phyloP scores from a whole-genome alignment of 2,888 invertebrate species.

The Caenorhabditis sp. region DNA sequence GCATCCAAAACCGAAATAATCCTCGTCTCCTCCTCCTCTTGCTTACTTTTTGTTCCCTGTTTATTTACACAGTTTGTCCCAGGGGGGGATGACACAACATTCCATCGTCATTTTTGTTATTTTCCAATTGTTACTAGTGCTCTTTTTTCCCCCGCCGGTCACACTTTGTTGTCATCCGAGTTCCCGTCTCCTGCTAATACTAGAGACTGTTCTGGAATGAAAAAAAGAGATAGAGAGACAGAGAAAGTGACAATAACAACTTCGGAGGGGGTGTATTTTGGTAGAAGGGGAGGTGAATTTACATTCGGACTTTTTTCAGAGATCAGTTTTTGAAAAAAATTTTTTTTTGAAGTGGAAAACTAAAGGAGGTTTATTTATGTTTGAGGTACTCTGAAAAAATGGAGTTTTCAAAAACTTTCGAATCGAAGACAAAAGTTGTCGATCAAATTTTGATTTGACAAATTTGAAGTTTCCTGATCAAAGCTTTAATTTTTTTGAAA shows the following conservation, averaged over 20 bases:
- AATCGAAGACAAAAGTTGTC: too few species aligned
- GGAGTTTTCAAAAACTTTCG: too few species aligned
- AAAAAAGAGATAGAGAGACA: conserved; percentile 6
- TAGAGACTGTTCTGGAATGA: conserved; percentile 27
- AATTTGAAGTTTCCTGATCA: too few species aligned
- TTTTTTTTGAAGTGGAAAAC: too few species aligned
- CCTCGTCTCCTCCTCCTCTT: conserved; percentile 1
- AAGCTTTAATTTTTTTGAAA: too few species aligned
- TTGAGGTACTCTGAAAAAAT: too few species aligned
- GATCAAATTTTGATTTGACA: too few species aligned
- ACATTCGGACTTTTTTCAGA: too few species aligned
- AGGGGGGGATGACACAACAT: not conserved
- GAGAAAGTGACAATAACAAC: not conserved
- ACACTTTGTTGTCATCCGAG: conserved; percentile 19
- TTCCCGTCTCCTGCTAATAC: conserved; percentile 3
- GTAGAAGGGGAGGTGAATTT: not conserved
- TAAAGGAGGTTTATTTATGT: too few species aligned
- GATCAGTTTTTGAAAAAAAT: too few species aligned
- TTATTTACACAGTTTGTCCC: conserved; percentile 30
- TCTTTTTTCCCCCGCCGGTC: conserved; percentile 12
- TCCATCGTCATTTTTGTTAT: conserved; percentile 30
- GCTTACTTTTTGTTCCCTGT: conserved; percentile 16
- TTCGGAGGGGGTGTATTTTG: not conserved
- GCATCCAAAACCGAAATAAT: not conserved
- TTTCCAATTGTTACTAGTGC: conserved; percentile 24